Base-by-base conservation (phyloP, 2,797 vertebrate species). In the Periparus ater region DNA sequence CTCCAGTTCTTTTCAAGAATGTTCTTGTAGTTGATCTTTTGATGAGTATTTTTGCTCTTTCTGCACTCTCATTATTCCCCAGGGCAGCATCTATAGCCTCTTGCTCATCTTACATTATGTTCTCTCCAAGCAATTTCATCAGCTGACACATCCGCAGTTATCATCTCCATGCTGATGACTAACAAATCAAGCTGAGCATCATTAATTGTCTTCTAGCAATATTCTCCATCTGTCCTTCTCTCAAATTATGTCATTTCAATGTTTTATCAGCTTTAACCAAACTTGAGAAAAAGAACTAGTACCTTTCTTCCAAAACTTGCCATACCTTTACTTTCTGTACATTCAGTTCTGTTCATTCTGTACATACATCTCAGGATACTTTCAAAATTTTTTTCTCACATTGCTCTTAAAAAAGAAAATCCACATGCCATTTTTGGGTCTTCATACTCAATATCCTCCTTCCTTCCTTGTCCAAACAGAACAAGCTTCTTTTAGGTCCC, bases 121-220 rank as follows among this genome's bases (percentile, higher is more conserved):
- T 85, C 65, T 87, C 75, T 89, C 53, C 51, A 74, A 89, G 68
- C 16, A 77, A 68, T 83, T 80, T 88, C 42, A 74, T 77, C 75
- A 91, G 51, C 91, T 96, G 91, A 89, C 42, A 81, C 53, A 80
- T 82, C 68, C 80, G 83, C 26, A 26, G 67, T 73, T 79, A 62
- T 47, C 17, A 6, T 63, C 65, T 85, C 75, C 6, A 2, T 65
- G 60, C 68, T 57, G 72, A 80, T 95, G 91, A 91, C 65, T 95
- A 94, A 85, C 76, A 95, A 88, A 88, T 91, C 78, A 77, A 85
- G 68, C 54, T 83, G 61, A 67, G 63, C 38, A 63, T 38, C 68
- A 83, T 77, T 93, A 95, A 61, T 81, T 93, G 57, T 70, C 77
- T 92, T 75, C 50, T 57, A 83, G 75, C 60, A 87, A 87, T 76